Percentiles rank a stretch among this genome's conserved stretches.
These are phyloP conservation scores for Chlorops oryzae DNA, from an alignment of 1,140 invertebrate genomes.

Conservation along the genomic window DNA sequence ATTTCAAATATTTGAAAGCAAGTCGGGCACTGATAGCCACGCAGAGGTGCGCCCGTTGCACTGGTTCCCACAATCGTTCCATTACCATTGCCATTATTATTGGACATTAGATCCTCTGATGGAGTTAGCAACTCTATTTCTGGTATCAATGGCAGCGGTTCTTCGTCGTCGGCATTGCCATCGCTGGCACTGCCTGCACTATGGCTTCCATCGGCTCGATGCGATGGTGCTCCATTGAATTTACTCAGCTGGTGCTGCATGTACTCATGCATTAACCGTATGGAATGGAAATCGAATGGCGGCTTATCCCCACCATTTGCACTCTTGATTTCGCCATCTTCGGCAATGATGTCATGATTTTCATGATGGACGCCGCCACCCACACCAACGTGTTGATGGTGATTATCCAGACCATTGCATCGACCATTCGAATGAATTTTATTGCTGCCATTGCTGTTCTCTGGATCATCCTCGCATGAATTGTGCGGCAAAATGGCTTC, in stretches of 20 bases:
- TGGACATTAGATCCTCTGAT: conserved; percentile 23
- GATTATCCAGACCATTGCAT: background rate
- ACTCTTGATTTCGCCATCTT: conserved; percentile 25
- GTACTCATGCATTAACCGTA: conserved; percentile 42
- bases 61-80: conserved; percentile 4
- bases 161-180: conserved; percentile 29
- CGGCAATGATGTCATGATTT: conserved; percentile 16
- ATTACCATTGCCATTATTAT: conserved; percentile 1
- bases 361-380: conserved; percentile 9
- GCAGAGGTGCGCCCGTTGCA: background rate
- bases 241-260: conserved; percentile 44
- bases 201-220: background rate
- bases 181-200: conserved; percentile 9
- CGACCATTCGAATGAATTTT: no score
- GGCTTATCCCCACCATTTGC: conserved; percentile 18
- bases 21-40: conserved; percentile 39
- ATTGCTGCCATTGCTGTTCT: no score
- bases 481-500: no score
- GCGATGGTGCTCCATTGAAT: conserved; percentile 22
- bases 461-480: no score
- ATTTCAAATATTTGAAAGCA: conserved; percentile 43
- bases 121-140: conserved; percentile 43
- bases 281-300: conserved; percentile 35
- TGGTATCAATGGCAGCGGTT: conserved; percentile 38
- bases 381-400: background rate